Conservation (phyloP, 2,888 invertebrate species). For the Steinernema scapterisci region DNA sequence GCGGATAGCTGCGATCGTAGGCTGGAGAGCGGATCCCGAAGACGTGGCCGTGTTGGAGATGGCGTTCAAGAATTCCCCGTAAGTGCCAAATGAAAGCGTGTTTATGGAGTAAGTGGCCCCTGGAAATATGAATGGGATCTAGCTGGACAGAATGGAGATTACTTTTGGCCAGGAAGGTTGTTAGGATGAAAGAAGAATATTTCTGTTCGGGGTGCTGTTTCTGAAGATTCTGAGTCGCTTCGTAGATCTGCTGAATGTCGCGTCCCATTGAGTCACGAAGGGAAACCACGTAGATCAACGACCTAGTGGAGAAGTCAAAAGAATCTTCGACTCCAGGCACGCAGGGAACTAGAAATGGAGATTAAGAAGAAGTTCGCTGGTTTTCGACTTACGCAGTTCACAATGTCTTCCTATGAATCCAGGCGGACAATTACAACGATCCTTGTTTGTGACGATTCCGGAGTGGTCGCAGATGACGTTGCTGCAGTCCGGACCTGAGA, state of each 20-base stretch:
- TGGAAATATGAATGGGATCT: no score
- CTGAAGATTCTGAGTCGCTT: neutral
- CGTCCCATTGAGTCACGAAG: conserved; percentile 32
- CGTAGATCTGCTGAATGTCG: conserved; percentile 26
- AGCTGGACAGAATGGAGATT: neutral
- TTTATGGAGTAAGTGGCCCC: conserved; percentile 14
- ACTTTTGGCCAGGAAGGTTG: conserved; percentile 25
- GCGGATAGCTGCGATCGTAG: conserved; percentile 12
- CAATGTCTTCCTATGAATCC: conserved; percentile 37
- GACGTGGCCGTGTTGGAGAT: conserved; percentile 23
- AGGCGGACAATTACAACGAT: conserved; percentile 36
- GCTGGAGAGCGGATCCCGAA: neutral
- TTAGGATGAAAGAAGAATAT: conserved; percentile 29
- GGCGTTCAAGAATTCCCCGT: neutral
- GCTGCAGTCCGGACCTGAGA: conserved; percentile 35
- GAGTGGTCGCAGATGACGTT: conserved; percentile 30
- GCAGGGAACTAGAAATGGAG: conserved; percentile 33
- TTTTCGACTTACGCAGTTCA: conserved; percentile 29
- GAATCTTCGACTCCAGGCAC: conserved; percentile 24
- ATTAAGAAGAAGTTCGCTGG: neutral
- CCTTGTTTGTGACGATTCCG: conserved; percentile 20
- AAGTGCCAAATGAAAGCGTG: neutral
- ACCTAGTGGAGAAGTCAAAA: conserved; percentile 33
- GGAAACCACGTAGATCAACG: conserved; percentile 28
- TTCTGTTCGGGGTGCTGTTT: neutral